A percentile compares a stretch with the other conserved stretches of the same genome.
Evolutionary conservation across 2,888 invertebrate species (phyloP).

Genomic region (Dusona sp.): DNA sequence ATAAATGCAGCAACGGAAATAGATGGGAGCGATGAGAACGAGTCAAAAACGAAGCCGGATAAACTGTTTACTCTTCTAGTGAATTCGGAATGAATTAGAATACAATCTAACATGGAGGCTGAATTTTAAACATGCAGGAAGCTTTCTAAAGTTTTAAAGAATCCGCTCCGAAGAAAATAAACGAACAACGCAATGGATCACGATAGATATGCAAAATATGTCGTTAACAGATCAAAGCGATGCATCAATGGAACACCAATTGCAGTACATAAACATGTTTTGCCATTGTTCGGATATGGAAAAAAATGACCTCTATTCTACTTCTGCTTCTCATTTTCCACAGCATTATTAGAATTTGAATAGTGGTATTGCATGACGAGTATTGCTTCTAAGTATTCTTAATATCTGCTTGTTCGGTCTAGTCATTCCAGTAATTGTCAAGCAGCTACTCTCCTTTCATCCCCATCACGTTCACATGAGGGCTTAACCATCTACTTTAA

Average conservation of each 20-base stretch:
- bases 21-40: neutral
- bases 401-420: neutral
- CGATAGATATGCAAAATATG: neutral
- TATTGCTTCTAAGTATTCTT: neutral
- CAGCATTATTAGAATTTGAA: neutral
- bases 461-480: neutral
- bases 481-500: neutral
- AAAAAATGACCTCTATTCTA: neutral
- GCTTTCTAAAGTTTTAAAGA: neutral
- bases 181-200: neutral
- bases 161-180: neutral
- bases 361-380: neutral
- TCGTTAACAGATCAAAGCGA: neutral
- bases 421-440: neutral
- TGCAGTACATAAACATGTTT: neutral
- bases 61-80: neutral
- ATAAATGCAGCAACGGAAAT: neutral
- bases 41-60: neutral
- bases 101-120: neutral
- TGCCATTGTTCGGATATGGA: neutral
- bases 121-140: neutral
- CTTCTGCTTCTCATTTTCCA: neutral
- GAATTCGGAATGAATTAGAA: neutral
- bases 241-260: neutral
- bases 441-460: neutral